Evolutionary conservation across 2,888 invertebrate species (phyloP), one percentile per base, ranked within the genome.

Genomic region (Synergus itoensis): DNA sequence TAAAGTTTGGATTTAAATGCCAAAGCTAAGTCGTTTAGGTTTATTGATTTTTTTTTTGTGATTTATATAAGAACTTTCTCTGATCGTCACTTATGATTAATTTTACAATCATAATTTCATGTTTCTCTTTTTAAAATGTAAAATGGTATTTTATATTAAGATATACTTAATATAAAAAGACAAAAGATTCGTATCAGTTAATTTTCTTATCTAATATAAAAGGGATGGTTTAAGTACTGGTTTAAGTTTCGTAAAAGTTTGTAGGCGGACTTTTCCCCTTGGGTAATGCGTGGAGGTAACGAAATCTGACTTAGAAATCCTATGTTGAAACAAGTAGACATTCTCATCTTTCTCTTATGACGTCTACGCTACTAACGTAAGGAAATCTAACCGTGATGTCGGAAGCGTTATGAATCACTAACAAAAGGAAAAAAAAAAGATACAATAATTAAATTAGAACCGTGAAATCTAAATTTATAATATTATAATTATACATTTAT

Each of bases 261-360:
- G 48, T 53, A 4, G 48, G 48, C 48, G 48, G 48, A 53, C 1
- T 43, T 43, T 43, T 16, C n/a, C 48, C 16, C 48, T 53, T 53
- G 16, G 14, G 48, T n/a, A 53, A 16, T 16, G 5, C 14, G 2
- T 53, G 16, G 5, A 16, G 0, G 21, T 21, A 60, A 21, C 18
- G 4, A 60, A 60, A 60, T 60, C 3, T 21, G 9, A 18, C 48
- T 36, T 53, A 28, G 36, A 45, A 69, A 36, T 69, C 28, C 16
- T 67, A 21, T 67, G 43, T 45, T 67, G 43, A 67, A n/a, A 43
- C 21, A 45, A 67, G 45, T 45, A 67, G 43, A 45, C 45, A n/a
- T 67, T 18, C 67, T 21, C 48, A 48, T n/a, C 48, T 53, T 73
- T 36, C 28, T n/a, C 9, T 28, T 48, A 48, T 53, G 69, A 73